Evolutionary conservation across 2,797 vertebrate genomes (phyloP).

Genomic region (Lacerta bilineata): DNA sequence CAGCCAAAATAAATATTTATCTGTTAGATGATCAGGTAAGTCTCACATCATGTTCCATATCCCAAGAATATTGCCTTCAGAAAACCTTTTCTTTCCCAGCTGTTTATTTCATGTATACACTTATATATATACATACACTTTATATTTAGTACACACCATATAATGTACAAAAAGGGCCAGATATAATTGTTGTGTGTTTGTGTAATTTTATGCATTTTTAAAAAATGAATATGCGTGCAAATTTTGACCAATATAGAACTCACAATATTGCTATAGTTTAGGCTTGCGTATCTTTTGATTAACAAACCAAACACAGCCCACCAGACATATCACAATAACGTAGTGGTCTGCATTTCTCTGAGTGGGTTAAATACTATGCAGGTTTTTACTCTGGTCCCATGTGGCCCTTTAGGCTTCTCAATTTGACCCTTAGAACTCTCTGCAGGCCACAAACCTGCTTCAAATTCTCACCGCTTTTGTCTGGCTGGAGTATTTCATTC

Average conservation of each 20-base stretch:
- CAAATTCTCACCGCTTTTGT: too few species aligned
- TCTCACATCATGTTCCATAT: not conserved
- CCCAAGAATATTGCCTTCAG: not conserved
- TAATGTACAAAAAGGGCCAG: not conserved
- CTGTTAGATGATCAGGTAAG: not conserved
- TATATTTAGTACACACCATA: not conserved
- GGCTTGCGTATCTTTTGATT: not conserved
- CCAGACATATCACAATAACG: not conserved
- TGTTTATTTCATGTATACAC: not conserved
- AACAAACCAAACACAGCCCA: not conserved
- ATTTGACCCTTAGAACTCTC: not conserved
- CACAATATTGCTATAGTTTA: not conserved
- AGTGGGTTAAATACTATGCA: not conserved
- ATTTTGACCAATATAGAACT: not conserved
- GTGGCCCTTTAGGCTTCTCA: too few species aligned
- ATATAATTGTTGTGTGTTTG: not conserved
- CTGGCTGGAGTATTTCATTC: too few species aligned
- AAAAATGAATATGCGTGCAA: not conserved
- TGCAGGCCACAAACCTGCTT: not conserved
- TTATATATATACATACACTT: not conserved
- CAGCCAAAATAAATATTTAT: slow-evolving; percentile 14
- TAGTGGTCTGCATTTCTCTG: not conserved
- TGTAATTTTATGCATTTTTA: not conserved
- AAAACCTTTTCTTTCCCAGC: not conserved
- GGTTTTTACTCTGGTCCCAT: not conserved